A percentile compares a stretch with the other conserved stretches of the same genome.
These are phyloP conservation scores for Macquaria australasica DNA, from an alignment of 2,113 vertebrate species.

Conservation along the genomic window DNA sequence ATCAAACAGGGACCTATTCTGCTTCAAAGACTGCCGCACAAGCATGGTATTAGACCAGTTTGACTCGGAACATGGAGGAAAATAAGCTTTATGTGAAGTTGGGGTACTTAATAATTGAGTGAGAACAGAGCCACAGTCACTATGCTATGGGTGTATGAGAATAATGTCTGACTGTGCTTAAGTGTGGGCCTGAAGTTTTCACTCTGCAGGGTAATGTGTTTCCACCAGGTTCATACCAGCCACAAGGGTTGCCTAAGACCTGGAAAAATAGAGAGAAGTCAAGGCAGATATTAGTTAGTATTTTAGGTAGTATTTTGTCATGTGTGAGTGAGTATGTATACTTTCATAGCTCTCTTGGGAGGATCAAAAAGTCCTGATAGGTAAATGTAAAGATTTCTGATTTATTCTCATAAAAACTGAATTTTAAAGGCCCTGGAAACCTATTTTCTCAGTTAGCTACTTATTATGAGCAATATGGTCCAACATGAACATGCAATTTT, in stretches of 20 bases:
- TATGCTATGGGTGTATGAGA: slow-evolving; percentile 11
- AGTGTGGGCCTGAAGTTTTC: slow-evolving; percentile 35
- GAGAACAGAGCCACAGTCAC: slow-evolving; percentile 35
- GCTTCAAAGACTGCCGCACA: slow-evolving; percentile 74
- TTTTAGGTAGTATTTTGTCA: background rate
- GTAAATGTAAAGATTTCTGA: background rate
- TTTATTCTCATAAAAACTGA: slow-evolving; percentile 10
- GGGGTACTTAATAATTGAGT: slow-evolving; percentile 64
- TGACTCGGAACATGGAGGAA: slow-evolving; percentile 42
- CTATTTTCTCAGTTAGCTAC: background rate
- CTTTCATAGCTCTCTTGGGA: slow-evolving; percentile 4
- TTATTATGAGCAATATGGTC: background rate
- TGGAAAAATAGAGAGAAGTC: slow-evolving; percentile 6
- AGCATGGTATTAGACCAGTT: slow-evolving; percentile 62
- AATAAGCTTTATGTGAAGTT: slow-evolving; percentile 58
- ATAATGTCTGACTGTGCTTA: slow-evolving; percentile 45
- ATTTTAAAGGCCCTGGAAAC: slow-evolving; percentile 4
- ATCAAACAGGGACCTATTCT: slow-evolving; percentile 66
- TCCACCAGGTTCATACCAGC: slow-evolving; percentile 15
- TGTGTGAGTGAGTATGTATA: background rate
- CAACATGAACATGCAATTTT: background rate
- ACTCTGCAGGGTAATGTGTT: slow-evolving; percentile 45
- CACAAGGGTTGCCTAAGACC: background rate
- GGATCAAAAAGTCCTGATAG: background rate
- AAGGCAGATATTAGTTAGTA: background rate